Base-by-base conservation (phyloP, 2,888 invertebrate species). In the Drosophila eohydei region DNA sequence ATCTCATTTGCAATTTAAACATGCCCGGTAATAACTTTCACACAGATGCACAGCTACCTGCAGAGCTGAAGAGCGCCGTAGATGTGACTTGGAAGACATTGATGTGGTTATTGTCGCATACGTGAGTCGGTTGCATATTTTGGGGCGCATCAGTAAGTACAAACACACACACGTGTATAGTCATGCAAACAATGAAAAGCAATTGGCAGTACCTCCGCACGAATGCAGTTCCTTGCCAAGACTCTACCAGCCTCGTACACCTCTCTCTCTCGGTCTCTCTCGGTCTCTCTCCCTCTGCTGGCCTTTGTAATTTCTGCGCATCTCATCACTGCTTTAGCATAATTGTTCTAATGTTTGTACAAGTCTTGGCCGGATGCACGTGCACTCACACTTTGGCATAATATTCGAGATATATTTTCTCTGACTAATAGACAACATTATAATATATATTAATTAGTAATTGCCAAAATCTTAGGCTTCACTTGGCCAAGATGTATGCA, bases 301-400 rank as follows among this genome's bases (percentile, higher is more conserved):
- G 8, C 2, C 34, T 14, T 3, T 38, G 41, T 41, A 50, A 36
- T 69, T 64, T 58, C 65, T 63, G 52, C 68, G 9, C 26, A 2
- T n/a, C 56, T 61, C 28, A 2, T 40, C 64, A 60, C 75, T 67
- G 55, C 69, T 83, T 74, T 69, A 81, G 84, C 85, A 85, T 88
- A 88, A 88, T 85, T 88, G 80, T 66, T 76, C 81, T 85, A 83
- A 81, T 88, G 83, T 83, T 88, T 82, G 72, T 59, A 58, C 54
- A 73, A 77, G 70, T 69, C 68, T 67, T 68, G 69, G 69, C 59
- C 61, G 55, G 51, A 60, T 69, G 76, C 74, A 76, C 32, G 36
- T 60, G 30, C 60, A 54, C 46, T 40, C 58, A 46, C 59, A 60
- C 12, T 38, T 48, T 38, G 46, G 34, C 65, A 70, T 38, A 54